Evolutionary conservation across 2,113 vertebrate genomes (phyloP), one percentile per base, ranked within the genome.

Genomic region (Scartelaos histophorus): DNA sequence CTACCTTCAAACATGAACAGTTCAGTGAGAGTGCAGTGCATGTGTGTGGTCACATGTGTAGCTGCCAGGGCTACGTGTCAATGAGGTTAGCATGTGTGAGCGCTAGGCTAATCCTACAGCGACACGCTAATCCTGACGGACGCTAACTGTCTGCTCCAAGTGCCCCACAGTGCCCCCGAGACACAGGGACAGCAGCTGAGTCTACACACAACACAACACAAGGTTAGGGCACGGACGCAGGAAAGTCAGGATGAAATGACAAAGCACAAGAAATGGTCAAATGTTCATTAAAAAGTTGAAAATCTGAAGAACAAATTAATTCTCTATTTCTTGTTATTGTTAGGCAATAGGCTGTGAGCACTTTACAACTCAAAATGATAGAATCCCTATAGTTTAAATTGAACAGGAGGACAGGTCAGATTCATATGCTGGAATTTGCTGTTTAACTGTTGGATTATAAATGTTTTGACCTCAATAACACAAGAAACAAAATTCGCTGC

Each of bases 41-140:
- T 47, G 22, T 7, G 22, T 71, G 74, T 56, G 51, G 56, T 70
- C 35, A 2, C 43, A 17, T 5, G 72, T 3, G 72, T n/a, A 60
- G 24, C 46, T 74, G 45, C 65, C 34, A 60, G 22, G 43, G 13
- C 22, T 66, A 53, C 47, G 61, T 67, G 67, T 54, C 24, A 21
- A 46, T 45, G 46, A 43, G 3, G 1, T 9, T 57, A 34, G 64
- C 57, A 75, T 68, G 45, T 38, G 49, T 35, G 53, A 51, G 34
- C 34, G 53, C 69, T 29, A 69, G 19, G 71, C 72, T 76, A 78
- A 85, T 83, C 74, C 76, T 46, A 67, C 71, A 82, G 0, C 0
- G 87, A 85, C 85, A 92, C 90, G 65, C 77, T 0, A 0, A 93
- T 82, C 81, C 85, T 0, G 11, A 77, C 67, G 74, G 76, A 84